phyloP scores from a whole-genome alignment of 2,113 vertebrate genomes.

The Pollimyrus isidori region DNA sequence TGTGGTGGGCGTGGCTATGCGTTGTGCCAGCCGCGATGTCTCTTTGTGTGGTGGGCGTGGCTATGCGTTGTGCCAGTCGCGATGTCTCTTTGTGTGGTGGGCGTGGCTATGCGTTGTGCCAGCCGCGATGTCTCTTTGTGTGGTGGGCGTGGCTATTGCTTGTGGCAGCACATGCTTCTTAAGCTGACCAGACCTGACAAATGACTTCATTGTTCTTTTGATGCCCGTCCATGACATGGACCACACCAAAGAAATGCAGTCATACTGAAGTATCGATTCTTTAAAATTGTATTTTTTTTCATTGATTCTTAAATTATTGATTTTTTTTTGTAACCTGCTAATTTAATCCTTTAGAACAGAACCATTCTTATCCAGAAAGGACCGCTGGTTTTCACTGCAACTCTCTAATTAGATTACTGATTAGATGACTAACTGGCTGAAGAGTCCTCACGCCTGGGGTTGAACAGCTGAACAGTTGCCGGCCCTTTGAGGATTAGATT shows the following conservation, averaged over 20 bases:
- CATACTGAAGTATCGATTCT: background rate
- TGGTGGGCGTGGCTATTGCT: too few relatives aligned
- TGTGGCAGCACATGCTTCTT: background rate
- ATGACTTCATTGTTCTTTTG: background rate
- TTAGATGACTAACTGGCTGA: background rate
- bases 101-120: too few relatives aligned
- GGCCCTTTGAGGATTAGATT: background rate
- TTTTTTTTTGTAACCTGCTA: background rate
- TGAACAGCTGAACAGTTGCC: background rate
- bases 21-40: background rate
- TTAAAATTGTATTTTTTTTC: background rate
- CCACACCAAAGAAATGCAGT: background rate
- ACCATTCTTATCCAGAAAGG: background rate
- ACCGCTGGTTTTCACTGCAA: background rate
- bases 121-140: too few relatives aligned
- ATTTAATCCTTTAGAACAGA: background rate
- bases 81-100: background rate
- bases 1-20: too few relatives aligned
- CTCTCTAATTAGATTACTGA: background rate
- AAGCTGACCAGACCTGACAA: background rate
- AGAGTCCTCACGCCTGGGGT: background rate
- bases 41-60: background rate
- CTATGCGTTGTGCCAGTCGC: too few relatives aligned
- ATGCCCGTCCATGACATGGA: background rate
- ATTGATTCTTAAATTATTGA: background rate